These are phyloP conservation scores for Athalia rosae DNA, from an alignment of 2,888 invertebrate genomes.

Conservation along the genomic window DNA sequence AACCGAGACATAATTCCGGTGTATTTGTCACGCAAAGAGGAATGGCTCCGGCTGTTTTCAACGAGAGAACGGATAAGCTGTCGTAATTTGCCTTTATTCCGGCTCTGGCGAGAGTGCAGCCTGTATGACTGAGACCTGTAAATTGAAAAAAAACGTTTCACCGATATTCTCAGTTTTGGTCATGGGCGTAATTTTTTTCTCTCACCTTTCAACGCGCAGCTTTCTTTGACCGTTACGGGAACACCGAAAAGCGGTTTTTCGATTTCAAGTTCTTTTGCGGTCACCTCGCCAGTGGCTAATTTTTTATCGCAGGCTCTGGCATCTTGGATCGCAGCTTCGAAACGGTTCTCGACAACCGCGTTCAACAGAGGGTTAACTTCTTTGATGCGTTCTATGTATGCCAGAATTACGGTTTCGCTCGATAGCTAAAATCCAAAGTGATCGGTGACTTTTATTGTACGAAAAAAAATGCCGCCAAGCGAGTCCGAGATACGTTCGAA, in stretches of 20 bases:
- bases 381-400: conserved; percentile 85
- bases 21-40: conserved; percentile 80
- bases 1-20: conserved; percentile 79
- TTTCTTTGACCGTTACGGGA: conserved; percentile 91
- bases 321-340: conserved; percentile 83
- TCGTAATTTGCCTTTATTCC: conserved; percentile 74
- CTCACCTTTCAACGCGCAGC: conserved; percentile 84
- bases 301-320: conserved; percentile 84
- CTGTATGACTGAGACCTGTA: conserved; percentile 69
- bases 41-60: conserved; percentile 78
- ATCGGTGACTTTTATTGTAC: not conserved
- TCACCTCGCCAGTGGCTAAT: conserved; percentile 77
- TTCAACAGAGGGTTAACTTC: conserved; percentile 87
- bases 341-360: conserved; percentile 87
- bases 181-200: not conserved
- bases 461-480: not conserved
- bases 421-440: conserved; percentile 75
- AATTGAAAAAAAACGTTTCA: too few relatives aligned
- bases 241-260: conserved; percentile 87
- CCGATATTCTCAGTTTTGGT: too few relatives aligned
- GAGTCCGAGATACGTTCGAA: not conserved
- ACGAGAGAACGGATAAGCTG: conserved; percentile 74
- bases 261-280: conserved; percentile 79
- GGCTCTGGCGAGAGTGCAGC: conserved; percentile 62
- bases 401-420: conserved; percentile 81